Evolutionary conservation across 2,888 invertebrate genomes (phyloP), one percentile per base, ranked within the genome.

Genomic region (Synanthedon andrenaeformis): DNA sequence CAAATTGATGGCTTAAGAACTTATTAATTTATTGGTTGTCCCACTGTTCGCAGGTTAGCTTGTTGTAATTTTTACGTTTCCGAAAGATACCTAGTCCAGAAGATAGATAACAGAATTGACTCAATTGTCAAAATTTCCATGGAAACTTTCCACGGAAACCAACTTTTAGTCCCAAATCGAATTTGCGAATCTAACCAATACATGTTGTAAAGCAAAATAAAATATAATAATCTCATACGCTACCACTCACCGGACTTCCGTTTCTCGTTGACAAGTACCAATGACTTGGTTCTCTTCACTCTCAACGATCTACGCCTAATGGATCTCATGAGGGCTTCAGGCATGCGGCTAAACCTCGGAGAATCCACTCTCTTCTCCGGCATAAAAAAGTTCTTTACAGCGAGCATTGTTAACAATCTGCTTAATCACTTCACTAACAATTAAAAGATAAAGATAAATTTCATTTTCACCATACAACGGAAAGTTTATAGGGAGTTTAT

Each of bases 211-310:
- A 23, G 5, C 23, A 35, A 10, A 58, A 45, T 52, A 53, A 59
- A 59, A 59, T 58, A 60, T 61, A 61, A 57, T 57, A 59, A 58
- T 59, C 48, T 57, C 65, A 77, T 84, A 86, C 83, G 54, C 74
- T 86, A 87, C 83, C 84, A 86, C 91, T 92, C 90, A 94, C 93
- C 93, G 79, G 93, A 93, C 85, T 94, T 94, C 72, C 93, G 81
- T 77, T 93, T 94, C 77, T 93, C 93, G 59, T 90, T 90, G 59
- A 92, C 90, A 54, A 92, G 89, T 35, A 93, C 92, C 65, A 93
- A 82, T 56, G 92, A 93, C 76, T 93, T 93, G 63, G 93, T 92
- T 67, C 93, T 89, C 78, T 93, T 93, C 48, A 93, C 92, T 58
- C 93, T 85, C 63, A 93, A 77, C 35, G 93, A 93, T 61, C 93